Conservation (phyloP, 1,140 invertebrate species). For the Andrena cerasifolii region DNA sequence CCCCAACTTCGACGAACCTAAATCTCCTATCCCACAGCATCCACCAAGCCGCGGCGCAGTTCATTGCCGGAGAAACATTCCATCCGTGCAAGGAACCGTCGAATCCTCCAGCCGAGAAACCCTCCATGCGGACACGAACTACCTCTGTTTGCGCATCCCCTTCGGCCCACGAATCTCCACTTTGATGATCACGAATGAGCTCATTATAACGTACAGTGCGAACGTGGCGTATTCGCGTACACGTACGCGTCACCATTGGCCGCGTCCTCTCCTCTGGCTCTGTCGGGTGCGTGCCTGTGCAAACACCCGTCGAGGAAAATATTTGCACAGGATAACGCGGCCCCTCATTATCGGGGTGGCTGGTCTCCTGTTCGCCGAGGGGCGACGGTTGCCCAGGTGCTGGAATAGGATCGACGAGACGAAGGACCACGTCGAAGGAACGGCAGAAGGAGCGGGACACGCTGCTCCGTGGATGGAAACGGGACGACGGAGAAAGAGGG, state of each 20-base stretch:
- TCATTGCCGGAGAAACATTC: no score
- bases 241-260: slow-evolving; percentile 28
- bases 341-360: slow-evolving; percentile 74
- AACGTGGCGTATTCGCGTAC: slow-evolving; percentile 15
- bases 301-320: slow-evolving; percentile 73
- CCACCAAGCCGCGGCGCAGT: no score
- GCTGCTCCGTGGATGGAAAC: slow-evolving; percentile 24
- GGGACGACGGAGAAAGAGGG: slow-evolving; percentile 22
- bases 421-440: slow-evolving; percentile 21
- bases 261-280: slow-evolving; percentile 9
- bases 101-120: slow-evolving; percentile 4
- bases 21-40: no score
- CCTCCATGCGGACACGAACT: neutral
- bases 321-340: slow-evolving; percentile 76
- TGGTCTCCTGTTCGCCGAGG: slow-evolving; percentile 37
- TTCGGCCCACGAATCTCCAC: slow-evolving; percentile 39
- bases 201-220: slow-evolving; percentile 46
- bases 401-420: slow-evolving; percentile 43
- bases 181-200: slow-evolving; percentile 64
- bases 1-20: no score
- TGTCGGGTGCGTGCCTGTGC: slow-evolving; percentile 67
- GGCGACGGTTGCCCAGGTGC: slow-evolving; percentile 69
- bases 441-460: slow-evolving; percentile 14
- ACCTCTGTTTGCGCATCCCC: slow-evolving; percentile 48
- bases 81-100: no score